Conservation (phyloP, 2,888 invertebrate species). For the Erebia epiphron region DNA sequence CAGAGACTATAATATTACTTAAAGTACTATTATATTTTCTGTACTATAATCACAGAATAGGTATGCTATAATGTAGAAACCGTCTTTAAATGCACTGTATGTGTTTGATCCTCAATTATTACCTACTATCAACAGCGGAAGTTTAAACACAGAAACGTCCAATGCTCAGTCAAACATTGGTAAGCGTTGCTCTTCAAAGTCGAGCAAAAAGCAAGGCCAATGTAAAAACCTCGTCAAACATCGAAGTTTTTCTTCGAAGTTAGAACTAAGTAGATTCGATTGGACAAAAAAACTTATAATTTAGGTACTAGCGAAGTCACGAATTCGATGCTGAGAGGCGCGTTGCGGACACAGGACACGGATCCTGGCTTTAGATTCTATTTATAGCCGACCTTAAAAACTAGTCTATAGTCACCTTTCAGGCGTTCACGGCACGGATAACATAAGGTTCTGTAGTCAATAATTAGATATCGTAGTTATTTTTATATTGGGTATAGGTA, state of each 20-base stretch:
- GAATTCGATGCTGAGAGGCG: not conserved
- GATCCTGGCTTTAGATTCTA: too few relatives aligned
- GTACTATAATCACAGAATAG: too few relatives aligned
- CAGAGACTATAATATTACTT: too few relatives aligned
- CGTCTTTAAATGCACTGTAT: not conserved
- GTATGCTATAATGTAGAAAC: too few relatives aligned
- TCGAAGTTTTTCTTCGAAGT: slow-evolving; percentile 8
- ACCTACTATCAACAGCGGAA: not conserved
- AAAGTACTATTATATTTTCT: too few relatives aligned
- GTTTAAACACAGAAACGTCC: not conserved
- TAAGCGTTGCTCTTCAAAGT: not conserved
- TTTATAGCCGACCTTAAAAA: too few relatives aligned
- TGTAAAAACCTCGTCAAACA: not conserved
- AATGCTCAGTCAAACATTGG: not conserved
- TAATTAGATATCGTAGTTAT: too few relatives aligned
- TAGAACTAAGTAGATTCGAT: slow-evolving; percentile 5
- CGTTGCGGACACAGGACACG: too few relatives aligned
- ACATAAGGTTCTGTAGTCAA: too few relatives aligned
- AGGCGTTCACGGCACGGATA: too few relatives aligned
- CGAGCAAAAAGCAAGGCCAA: not conserved
- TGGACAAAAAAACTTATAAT: not conserved
- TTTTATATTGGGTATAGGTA: too few relatives aligned
- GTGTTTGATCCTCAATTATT: not conserved
- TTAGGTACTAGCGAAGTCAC: not conserved
- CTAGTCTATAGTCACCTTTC: too few relatives aligned